Conservation (phyloP, 2,888 invertebrate species). For the Prosapia bicincta region DNA sequence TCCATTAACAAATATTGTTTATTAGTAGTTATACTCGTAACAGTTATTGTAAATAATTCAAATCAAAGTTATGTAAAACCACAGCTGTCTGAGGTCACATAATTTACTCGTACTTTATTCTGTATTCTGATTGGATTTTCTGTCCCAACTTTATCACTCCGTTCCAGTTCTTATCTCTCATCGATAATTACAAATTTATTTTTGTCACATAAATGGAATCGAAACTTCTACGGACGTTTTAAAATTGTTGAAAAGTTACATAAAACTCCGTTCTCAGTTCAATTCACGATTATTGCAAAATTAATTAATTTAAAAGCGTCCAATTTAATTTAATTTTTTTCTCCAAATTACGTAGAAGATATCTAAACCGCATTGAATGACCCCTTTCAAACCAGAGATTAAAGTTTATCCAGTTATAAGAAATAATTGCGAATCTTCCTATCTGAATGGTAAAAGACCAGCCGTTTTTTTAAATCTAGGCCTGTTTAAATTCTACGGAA, state of each 20-base stretch:
- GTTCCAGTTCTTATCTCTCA: not conserved
- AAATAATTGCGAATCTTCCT: not conserved
- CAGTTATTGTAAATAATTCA: too few species aligned
- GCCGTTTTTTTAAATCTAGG: not conserved
- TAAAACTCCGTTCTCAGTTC: not conserved
- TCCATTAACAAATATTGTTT: too few species aligned
- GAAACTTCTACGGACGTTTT: not conserved
- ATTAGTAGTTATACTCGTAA: too few species aligned
- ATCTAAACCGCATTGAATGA: not conserved
- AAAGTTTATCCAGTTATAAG: not conserved
- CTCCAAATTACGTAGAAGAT: not conserved
- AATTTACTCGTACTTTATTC: too few species aligned
- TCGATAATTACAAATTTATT: not conserved
- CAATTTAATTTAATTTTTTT: not conserved
- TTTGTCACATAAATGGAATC: not conserved
- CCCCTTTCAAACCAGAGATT: not conserved
- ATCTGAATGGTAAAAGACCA: not conserved
- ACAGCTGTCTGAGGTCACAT: too few species aligned
- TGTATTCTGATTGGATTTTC: not conserved
- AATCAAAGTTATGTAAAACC: too few species aligned
- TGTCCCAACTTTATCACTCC: not conserved
- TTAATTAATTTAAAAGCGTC: not conserved
- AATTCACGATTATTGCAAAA: not conserved
- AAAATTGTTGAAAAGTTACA: not conserved
- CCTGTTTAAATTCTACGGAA: not conserved